These are phyloP conservation scores for Bubo blakistoni DNA, from an alignment of 2,113 vertebrate species.

Conservation along the genomic window DNA sequence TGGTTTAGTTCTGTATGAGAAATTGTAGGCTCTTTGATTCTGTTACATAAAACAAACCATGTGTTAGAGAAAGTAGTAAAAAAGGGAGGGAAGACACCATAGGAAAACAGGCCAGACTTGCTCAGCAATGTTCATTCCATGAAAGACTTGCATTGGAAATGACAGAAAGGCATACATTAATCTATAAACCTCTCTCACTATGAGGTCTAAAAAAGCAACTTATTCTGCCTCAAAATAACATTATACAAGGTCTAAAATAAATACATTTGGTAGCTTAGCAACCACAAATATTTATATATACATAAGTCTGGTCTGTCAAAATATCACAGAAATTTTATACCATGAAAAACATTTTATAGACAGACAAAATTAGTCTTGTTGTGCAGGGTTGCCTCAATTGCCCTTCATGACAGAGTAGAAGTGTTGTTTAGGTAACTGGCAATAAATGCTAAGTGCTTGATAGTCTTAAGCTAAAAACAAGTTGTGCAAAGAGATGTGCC, in stretches of 20 bases:
- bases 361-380: constrained; percentile 40
- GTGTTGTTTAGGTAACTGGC: not conserved
- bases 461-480: not conserved
- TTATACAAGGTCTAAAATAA: constrained; percentile 47
- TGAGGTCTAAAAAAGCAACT: constrained; percentile 37
- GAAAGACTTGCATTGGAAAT: constrained; percentile 7
- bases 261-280: constrained; percentile 57
- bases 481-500: not conserved
- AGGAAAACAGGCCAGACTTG: not conserved
- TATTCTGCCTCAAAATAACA: constrained; percentile 57
- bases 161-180: constrained; percentile 23
- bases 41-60: not conserved
- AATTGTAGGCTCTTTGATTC: not conserved
- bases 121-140: not conserved
- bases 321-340: constrained; percentile 52
- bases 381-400: constrained; percentile 14
- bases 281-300: constrained; percentile 68
- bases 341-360: constrained; percentile 20
- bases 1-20: not conserved
- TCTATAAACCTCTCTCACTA: not conserved
- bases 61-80: not conserved
- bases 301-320: constrained; percentile 38
- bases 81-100: not conserved
- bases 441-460: not conserved
- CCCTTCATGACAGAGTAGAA: not conserved